Evolutionary conservation across 2,113 vertebrate species (phyloP).

Genomic region (Spermophilus dauricus): DNA sequence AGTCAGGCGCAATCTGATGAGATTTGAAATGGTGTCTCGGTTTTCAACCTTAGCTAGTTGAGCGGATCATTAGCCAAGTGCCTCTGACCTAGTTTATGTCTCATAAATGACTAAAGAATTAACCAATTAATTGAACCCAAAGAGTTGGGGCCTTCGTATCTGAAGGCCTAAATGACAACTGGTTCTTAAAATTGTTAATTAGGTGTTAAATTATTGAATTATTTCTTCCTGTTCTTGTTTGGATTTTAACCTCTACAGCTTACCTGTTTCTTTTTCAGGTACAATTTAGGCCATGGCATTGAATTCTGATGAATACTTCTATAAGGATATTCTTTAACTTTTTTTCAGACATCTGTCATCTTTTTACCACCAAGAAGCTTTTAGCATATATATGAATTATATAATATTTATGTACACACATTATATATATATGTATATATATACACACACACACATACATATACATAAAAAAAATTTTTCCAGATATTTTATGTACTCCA

Average conservation of each 20-base stretch:
- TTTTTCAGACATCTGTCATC: constrained; percentile 11
- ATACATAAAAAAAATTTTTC: background rate
- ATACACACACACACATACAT: background rate
- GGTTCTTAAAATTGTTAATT: background rate
- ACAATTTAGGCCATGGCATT: background rate
- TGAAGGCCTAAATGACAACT: background rate
- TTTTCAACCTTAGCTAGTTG: background rate
- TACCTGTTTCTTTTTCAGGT: background rate
- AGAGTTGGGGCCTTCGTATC: background rate
- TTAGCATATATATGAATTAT: background rate
- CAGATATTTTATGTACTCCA: background rate
- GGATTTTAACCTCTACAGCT: constrained; percentile 9
- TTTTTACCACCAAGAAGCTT: background rate
- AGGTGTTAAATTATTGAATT: background rate
- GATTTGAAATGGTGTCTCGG: background rate
- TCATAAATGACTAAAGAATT: constrained; percentile 40
- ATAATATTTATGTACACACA: too few species aligned
- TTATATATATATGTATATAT: too few species aligned
- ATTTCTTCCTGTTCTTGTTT: background rate
- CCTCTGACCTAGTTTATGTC: background rate
- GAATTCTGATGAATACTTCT: constrained; percentile 48
- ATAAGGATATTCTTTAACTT: background rate
- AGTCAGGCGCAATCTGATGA: background rate
- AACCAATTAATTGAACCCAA: constrained; percentile 4
- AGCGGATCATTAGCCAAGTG: background rate